These are phyloP conservation scores for Epizoanthus illoricatus DNA, from an alignment of 92 coral and sea anemone genomes.

Conservation along the genomic window DNA sequence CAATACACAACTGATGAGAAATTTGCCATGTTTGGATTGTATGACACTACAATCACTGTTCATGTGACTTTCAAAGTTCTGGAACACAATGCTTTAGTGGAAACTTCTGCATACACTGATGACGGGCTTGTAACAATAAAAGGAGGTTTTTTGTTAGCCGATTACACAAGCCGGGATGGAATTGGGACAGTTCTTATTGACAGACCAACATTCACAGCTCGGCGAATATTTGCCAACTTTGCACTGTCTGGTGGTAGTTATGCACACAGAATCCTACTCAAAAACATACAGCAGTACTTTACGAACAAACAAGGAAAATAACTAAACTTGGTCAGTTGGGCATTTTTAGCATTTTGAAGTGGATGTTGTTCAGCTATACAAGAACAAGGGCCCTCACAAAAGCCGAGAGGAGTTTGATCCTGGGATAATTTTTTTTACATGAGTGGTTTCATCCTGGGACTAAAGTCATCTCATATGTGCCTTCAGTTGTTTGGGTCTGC, in stretches of 20 bases:
- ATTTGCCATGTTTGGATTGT: background rate
- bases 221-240: background rate
- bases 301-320: background rate
- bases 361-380: too few relatives aligned
- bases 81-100: background rate
- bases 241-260: background rate
- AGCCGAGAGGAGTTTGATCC: too few relatives aligned
- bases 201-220: background rate
- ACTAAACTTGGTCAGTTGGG: too few relatives aligned
- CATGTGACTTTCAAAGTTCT: background rate
- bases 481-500: too few relatives aligned
- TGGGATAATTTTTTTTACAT: too few relatives aligned
- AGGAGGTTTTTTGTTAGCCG: background rate
- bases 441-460: too few relatives aligned
- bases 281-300: background rate
- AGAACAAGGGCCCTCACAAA: too few relatives aligned
- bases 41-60: background rate
- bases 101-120: background rate
- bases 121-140: background rate
- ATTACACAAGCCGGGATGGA: background rate
- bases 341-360: too few relatives aligned
- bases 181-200: constrained; percentile 1
- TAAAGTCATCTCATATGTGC: too few relatives aligned
- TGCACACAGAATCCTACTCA: background rate
- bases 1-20: background rate